These are phyloP conservation scores for Meles meles DNA, from an alignment of 2,113 vertebrate species.

Conservation along the genomic window DNA sequence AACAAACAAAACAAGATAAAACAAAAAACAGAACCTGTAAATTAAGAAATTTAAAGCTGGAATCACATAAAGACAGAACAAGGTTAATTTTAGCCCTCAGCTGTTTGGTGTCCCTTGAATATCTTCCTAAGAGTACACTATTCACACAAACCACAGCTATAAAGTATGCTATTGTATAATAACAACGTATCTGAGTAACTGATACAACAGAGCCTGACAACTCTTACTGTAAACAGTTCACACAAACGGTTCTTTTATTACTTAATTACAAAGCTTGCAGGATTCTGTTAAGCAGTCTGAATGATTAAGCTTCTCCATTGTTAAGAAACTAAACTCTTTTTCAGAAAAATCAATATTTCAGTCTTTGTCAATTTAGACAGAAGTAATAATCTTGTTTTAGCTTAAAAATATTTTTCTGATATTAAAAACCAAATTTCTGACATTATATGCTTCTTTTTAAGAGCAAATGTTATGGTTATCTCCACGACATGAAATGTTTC, in stretches of 20 bases:
- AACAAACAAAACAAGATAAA: background rate
- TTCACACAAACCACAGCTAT: background rate
- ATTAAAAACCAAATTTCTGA: conserved; percentile 22
- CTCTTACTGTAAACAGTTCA: background rate
- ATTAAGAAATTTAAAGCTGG: background rate
- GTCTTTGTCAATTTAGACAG: background rate
- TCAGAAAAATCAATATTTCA: background rate
- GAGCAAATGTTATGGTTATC: background rate
- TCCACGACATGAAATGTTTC: background rate
- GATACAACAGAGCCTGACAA: background rate
- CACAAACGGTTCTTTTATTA: background rate
- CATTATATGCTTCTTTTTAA: background rate
- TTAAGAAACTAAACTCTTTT: background rate
- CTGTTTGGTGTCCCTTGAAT: background rate
- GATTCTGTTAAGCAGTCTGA: background rate
- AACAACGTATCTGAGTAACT: background rate
- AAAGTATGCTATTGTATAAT: background rate
- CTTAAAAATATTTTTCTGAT: conserved; percentile 25
- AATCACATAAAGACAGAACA: background rate
- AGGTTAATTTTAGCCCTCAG: background rate
- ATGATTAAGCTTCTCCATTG: background rate
- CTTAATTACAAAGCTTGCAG: conserved; percentile 15
- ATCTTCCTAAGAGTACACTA: background rate
- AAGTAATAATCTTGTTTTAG: background rate
- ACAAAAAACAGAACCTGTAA: background rate